Evolutionary conservation across 2,888 invertebrate genomes (phyloP).

Genomic region (Deilephila elpenor): DNA sequence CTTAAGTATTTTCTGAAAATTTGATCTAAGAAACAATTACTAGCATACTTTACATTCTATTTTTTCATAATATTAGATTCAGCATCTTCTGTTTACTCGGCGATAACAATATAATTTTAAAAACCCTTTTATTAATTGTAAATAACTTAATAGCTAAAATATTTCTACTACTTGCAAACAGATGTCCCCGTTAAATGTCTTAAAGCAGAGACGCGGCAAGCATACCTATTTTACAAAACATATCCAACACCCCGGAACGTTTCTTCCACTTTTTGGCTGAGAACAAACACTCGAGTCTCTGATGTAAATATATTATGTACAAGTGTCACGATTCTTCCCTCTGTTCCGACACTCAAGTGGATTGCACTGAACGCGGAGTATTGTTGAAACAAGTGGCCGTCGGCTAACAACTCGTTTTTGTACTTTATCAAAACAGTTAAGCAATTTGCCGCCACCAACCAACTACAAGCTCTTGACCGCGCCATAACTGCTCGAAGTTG

Average conservation of each 20-base stretch:
- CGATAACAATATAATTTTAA: no score
- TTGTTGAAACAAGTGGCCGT: constrained; percentile 50
- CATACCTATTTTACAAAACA: not conserved
- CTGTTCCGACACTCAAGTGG: constrained; percentile 55
- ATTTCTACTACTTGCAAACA: no score
- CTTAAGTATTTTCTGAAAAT: no score
- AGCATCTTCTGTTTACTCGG: no score
- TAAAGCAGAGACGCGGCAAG: not conserved
- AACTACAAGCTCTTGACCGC: constrained; percentile 20
- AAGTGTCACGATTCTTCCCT: constrained; percentile 10
- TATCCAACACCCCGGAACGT: not conserved
- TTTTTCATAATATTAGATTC: no score
- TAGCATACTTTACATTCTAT: no score
- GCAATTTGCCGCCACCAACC: constrained; percentile 36
- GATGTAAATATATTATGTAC: constrained; percentile 6
- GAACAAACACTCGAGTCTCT: not conserved
- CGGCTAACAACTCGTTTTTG: constrained; percentile 49
- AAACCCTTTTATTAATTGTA: no score
- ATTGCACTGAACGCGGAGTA: constrained; percentile 55
- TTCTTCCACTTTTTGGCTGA: not conserved
- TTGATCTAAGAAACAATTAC: no score
- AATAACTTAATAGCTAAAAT: no score
- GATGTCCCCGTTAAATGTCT: no score
- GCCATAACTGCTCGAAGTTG: constrained; percentile 4
- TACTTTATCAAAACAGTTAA: constrained; percentile 43